A percentile compares a stretch with the other conserved stretches of the same genome.
Evolutionary conservation across 2,888 invertebrate genomes (phyloP).

Genomic region (Melieria picta): DNA sequence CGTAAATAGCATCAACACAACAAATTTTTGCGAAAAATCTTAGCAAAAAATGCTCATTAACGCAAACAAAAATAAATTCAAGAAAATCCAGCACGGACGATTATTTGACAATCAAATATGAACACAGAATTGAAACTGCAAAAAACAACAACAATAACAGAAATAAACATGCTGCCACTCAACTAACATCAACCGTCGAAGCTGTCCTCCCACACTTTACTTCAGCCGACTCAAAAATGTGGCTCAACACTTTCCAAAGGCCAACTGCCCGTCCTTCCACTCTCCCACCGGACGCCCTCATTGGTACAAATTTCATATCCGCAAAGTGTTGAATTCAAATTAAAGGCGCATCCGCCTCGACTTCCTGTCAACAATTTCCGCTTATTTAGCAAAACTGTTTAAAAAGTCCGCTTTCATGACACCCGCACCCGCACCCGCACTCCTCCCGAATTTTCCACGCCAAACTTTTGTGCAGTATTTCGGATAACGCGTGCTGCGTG

Average conservation of each 20-base stretch:
- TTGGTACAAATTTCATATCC: conserved; percentile 45
- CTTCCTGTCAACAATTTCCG: conserved; percentile 62
- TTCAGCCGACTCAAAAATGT: neutral
- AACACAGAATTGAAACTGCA: too few species aligned
- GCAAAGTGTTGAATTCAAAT: conserved; percentile 53
- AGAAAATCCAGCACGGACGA: too few species aligned
- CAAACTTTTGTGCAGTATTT: too few species aligned
- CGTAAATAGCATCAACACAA: too few species aligned
- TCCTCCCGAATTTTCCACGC: neutral
- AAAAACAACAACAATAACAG: too few species aligned
- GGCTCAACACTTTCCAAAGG: neutral
- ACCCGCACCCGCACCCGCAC: neutral
- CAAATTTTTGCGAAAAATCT: too few species aligned
- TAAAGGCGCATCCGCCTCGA: conserved; percentile 57
- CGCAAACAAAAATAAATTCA: too few species aligned
- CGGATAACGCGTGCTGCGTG: too few species aligned
- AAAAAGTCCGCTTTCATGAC: conserved; percentile 18
- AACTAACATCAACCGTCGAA: too few species aligned
- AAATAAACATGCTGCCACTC: too few species aligned
- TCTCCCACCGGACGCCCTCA: conserved; percentile 31
- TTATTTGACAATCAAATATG: too few species aligned
- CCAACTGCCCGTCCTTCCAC: conserved; percentile 4
- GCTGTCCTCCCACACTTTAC: neutral
- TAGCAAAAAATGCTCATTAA: too few species aligned
- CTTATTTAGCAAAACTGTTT: conserved; percentile 50